A percentile compares a stretch with the other conserved stretches of the same genome.
phyloP scores from a whole-genome alignment of 2,888 invertebrate species.

The Pegoplata infirma region DNA sequence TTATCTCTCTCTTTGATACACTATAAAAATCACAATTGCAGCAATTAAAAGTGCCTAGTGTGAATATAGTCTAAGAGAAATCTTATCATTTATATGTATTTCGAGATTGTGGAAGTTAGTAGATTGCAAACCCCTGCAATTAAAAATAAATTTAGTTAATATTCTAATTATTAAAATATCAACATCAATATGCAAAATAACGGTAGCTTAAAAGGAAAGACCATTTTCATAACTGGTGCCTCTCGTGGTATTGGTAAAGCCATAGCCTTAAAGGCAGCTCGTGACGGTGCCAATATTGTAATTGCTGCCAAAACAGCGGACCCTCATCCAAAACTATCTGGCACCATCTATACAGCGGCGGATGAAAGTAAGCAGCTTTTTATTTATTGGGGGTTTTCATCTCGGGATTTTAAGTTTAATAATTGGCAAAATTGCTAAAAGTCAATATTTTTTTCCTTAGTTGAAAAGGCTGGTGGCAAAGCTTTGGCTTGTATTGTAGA shows the following conservation, averaged over 20 bases:
- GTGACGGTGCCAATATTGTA: constrained; percentile 91
- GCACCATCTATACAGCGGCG: constrained; percentile 91
- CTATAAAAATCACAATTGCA: too few relatives aligned
- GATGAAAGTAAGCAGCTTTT: constrained; percentile 87
- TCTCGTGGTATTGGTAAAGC: constrained; percentile 97
- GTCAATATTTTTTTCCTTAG: constrained; percentile 78
- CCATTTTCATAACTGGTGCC: constrained; percentile 96
- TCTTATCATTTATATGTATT: too few relatives aligned
- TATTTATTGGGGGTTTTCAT: too few relatives aligned
- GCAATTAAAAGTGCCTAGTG: too few relatives aligned
- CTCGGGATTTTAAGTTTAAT: too few relatives aligned
- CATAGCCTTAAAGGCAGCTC: constrained; percentile 93
- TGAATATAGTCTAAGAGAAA: too few relatives aligned
- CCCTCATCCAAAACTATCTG: constrained; percentile 82
- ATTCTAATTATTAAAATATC: not conserved
- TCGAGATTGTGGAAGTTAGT: not conserved
- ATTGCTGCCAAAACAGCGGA: constrained; percentile 93
- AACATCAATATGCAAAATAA: constrained; percentile 42
- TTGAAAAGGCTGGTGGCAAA: constrained; percentile 88
- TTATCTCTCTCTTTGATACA: too few relatives aligned
- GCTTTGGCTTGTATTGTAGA: constrained; percentile 90
- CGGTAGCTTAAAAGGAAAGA: constrained; percentile 86
- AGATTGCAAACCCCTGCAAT: not conserved
- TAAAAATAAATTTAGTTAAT: not conserved
- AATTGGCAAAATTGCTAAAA: too few relatives aligned